Conservation (phyloP, 2,113 vertebrate genomes). For the Sinocyclocheilus anophthalmus region DNA sequence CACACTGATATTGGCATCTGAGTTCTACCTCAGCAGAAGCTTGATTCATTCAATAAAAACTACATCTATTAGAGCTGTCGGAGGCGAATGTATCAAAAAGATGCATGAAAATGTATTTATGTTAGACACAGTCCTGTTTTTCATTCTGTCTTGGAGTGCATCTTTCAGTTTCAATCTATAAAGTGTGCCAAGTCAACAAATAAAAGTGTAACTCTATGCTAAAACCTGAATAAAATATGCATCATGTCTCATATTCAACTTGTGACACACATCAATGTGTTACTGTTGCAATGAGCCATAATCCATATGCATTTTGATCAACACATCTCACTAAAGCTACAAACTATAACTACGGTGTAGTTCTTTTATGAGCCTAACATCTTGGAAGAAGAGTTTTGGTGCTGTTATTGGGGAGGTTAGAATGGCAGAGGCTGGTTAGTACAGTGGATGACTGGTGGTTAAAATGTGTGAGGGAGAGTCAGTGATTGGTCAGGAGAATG, state of each 20-base stretch:
- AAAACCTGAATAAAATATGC: constrained; percentile 4
- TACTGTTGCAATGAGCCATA: constrained; percentile 20
- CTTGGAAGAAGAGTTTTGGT: neutral
- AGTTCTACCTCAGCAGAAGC: constrained; percentile 28
- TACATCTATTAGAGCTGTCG: neutral
- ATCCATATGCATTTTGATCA: neutral
- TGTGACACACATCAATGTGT: neutral
- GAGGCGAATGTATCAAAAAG: constrained; percentile 24
- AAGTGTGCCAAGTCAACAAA: constrained; percentile 19
- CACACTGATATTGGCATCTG: neutral
- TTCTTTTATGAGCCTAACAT: neutral
- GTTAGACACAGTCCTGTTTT: neutral
- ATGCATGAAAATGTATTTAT: constrained; percentile 22
- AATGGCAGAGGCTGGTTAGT: constrained; percentile 62
- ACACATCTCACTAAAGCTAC: neutral
- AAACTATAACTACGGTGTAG: neutral
- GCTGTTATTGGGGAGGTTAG: constrained; percentile 25
- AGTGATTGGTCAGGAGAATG: constrained; percentile 59
- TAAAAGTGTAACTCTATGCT: constrained; percentile 11
- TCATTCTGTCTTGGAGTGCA: neutral
- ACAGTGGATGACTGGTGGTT: constrained; percentile 36
- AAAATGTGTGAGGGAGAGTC: constrained; percentile 16
- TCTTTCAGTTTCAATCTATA: constrained; percentile 15
- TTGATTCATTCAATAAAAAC: constrained; percentile 16
- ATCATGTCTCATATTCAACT: constrained; percentile 19